phyloP scores from a whole-genome alignment of 2,888 invertebrate genomes.

The Anorthoa munda region DNA sequence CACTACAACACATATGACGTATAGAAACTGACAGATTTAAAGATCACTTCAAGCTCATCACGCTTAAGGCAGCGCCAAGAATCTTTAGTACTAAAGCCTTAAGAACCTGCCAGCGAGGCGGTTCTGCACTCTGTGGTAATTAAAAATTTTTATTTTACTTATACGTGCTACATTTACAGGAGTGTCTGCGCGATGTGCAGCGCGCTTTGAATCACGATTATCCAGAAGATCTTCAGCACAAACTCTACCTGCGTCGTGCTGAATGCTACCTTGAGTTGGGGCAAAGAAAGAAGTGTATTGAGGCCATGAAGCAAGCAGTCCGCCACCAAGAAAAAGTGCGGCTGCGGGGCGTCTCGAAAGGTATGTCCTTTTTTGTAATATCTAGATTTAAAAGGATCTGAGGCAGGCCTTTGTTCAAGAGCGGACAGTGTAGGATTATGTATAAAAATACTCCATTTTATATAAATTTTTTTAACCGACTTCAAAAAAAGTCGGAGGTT shows the following conservation, averaged over 20 bases:
- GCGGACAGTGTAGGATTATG: too few species aligned
- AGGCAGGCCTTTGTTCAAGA: too few species aligned
- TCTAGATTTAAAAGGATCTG: too few species aligned
- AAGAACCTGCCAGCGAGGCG: not conserved
- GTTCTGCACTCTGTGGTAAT: not conserved
- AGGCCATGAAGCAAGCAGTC: slow-evolving; percentile 72
- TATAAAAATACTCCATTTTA: not conserved
- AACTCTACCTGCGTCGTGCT: slow-evolving; percentile 92
- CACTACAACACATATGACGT: not conserved
- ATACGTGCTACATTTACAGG: slow-evolving; percentile 78
- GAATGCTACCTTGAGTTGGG: slow-evolving; percentile 92
- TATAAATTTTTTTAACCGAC: not conserved
- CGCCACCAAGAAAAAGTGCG: slow-evolving; percentile 30
- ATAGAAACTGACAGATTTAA: not conserved
- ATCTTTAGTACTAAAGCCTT: not conserved
- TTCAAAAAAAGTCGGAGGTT: too few species aligned
- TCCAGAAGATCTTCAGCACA: slow-evolving; percentile 91
- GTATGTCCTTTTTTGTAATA: slow-evolving; percentile 4
- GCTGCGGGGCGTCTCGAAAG: slow-evolving; percentile 43
- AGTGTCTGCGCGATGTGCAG: slow-evolving; percentile 92
- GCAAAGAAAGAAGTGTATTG: slow-evolving; percentile 79
- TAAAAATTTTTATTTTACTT: not conserved
- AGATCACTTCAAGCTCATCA: not conserved
- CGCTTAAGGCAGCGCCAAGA: not conserved
- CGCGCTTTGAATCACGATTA: slow-evolving; percentile 92